Conservation (phyloP, 2,113 vertebrate genomes). For the Nibea coibor region DNA sequence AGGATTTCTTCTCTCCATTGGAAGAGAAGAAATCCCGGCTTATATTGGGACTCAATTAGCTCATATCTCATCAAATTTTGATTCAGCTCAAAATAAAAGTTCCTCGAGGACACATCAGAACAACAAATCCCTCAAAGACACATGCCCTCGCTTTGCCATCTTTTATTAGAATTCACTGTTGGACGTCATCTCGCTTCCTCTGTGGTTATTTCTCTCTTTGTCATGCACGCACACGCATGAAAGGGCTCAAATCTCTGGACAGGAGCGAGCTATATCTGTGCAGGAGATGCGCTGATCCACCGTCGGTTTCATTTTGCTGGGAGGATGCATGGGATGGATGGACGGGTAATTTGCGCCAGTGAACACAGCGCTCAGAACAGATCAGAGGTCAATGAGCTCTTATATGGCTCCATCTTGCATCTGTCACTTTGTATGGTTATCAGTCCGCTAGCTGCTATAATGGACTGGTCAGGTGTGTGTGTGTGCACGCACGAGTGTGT, state of each 20-base stretch:
- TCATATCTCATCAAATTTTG: background rate
- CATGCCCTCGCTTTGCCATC: background rate
- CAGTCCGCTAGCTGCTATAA: slow-evolving; percentile 39
- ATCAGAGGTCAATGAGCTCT: slow-evolving; percentile 73
- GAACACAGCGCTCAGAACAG: slow-evolving; percentile 37
- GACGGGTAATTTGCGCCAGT: slow-evolving; percentile 58
- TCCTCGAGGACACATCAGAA: background rate
- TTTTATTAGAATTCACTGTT: slow-evolving; percentile 1
- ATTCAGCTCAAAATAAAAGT: background rate
- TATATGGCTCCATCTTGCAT: slow-evolving; percentile 54
- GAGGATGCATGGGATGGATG: slow-evolving; percentile 37
- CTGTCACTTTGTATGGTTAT: slow-evolving; percentile 68
- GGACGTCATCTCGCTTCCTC: background rate
- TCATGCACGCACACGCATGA: slow-evolving; percentile 16
- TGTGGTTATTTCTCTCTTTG: slow-evolving; percentile 10
- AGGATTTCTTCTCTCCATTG: too few relatives aligned
- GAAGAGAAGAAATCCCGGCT: too few relatives aligned
- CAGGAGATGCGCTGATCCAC: slow-evolving; percentile 34
- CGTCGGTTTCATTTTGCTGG: slow-evolving; percentile 33
- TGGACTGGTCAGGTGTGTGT: slow-evolving; percentile 19
- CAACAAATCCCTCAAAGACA: background rate
- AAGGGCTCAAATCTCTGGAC: slow-evolving; percentile 7
- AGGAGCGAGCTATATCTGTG: slow-evolving; percentile 9
- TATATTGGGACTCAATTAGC: too few relatives aligned
- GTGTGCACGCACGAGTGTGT: background rate